A percentile compares a stretch with the other conserved stretches of the same genome.
Conservation (phyloP, 2,113 vertebrate genomes). For the Mola mola region DNA sequence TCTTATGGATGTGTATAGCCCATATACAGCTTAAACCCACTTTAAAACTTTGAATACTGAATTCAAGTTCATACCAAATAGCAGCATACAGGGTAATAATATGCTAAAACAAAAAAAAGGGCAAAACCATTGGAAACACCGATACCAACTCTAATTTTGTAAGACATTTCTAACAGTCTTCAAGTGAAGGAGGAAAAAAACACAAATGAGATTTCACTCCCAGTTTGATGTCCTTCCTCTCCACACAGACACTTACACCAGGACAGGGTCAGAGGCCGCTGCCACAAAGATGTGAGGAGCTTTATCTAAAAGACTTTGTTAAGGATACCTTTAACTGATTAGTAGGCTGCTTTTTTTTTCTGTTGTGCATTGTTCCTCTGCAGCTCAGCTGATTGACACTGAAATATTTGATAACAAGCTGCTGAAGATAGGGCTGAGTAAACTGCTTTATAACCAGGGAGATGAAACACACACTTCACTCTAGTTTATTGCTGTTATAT, state of each 20-base stretch:
- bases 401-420: slow-evolving; percentile 37
- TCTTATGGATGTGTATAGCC: no score
- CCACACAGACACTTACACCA: slow-evolving; percentile 29
- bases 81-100: no score
- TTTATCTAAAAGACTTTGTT: slow-evolving; percentile 48
- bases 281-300: slow-evolving; percentile 67
- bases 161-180: no score
- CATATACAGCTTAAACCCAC: no score
- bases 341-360: slow-evolving; percentile 44
- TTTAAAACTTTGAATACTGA: no score
- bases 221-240: slow-evolving; percentile 27
- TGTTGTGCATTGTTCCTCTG: slow-evolving; percentile 41
- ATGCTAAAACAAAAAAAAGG: no score
- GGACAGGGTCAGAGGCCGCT: slow-evolving; percentile 12
- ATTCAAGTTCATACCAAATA: no score
- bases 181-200: slow-evolving; percentile 15
- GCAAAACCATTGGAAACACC: slow-evolving; percentile 65
- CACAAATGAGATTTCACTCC: slow-evolving; percentile 53
- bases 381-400: slow-evolving; percentile 18
- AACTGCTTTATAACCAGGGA: slow-evolving; percentile 3
- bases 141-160: no score
- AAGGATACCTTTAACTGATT: slow-evolving; percentile 39
- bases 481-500: slow-evolving; percentile 34
- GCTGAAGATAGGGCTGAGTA: slow-evolving; percentile 7
- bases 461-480: slow-evolving; percentile 18